Evolutionary conservation across 1,140 invertebrate genomes (phyloP).

Genomic region (Meloidogyne hapla): DNA sequence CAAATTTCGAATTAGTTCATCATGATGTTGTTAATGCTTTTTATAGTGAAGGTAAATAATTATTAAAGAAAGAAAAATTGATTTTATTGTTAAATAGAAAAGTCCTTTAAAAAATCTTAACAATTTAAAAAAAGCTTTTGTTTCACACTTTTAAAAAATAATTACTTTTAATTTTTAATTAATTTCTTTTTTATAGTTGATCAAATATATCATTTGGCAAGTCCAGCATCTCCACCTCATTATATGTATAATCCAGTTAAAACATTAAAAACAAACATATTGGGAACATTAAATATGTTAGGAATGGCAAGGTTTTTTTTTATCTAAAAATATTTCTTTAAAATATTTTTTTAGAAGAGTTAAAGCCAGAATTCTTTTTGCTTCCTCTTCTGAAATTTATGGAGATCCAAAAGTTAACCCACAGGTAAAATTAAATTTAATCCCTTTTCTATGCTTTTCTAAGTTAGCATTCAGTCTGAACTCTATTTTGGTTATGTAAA

Average conservation of each 20-base stretch:
- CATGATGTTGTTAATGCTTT: slow-evolving; percentile 98
- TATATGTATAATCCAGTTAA: slow-evolving; percentile 99
- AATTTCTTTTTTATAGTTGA: slow-evolving; percentile 78
- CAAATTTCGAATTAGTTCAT: slow-evolving; percentile 97
- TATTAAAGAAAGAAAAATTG: not conserved
- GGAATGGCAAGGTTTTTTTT: slow-evolving; percentile 70
- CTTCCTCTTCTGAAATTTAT: slow-evolving; percentile 97
- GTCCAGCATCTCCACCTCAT: slow-evolving; percentile 95
- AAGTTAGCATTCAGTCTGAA: slow-evolving; percentile 8
- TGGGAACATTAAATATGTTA: slow-evolving; percentile 98
- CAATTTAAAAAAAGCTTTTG: too few relatives aligned
- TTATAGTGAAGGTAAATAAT: slow-evolving; percentile 77
- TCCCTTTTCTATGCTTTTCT: not conserved
- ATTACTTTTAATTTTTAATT: too few relatives aligned
- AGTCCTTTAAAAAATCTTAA: too few relatives aligned
- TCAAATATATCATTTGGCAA: slow-evolving; percentile 97
- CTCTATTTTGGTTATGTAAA: slow-evolving; percentile 97
- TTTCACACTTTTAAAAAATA: too few relatives aligned
- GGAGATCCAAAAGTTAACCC: slow-evolving; percentile 95
- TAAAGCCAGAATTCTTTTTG: slow-evolving; percentile 87
- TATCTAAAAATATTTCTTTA: slow-evolving; percentile 18
- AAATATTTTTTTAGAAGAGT: slow-evolving; percentile 73
- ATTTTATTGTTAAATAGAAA: too few relatives aligned
- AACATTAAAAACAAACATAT: slow-evolving; percentile 97
- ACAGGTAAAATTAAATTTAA: slow-evolving; percentile 74